phyloP scores from a whole-genome alignment of 1,140 invertebrate genomes.

The Aphelenchoides besseyi region DNA sequence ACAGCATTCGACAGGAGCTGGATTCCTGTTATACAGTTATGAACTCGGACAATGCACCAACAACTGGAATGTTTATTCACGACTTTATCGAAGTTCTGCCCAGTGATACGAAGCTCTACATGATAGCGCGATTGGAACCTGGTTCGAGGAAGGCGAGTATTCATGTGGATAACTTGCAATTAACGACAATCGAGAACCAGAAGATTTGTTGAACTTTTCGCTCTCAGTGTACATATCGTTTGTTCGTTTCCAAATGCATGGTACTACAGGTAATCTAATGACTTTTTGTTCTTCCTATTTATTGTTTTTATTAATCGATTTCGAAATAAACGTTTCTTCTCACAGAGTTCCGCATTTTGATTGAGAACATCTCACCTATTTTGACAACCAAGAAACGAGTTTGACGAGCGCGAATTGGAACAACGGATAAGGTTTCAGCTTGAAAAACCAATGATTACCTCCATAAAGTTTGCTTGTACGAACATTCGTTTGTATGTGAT shows the following conservation, averaged over 20 bases:
- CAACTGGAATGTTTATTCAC: constrained; percentile 36
- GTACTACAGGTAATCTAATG: not conserved
- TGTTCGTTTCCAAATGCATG: constrained; percentile 1
- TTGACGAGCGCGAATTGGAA: too few species aligned
- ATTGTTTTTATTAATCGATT: not conserved
- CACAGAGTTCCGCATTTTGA: too few species aligned
- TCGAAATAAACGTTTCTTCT: too few species aligned
- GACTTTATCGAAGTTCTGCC: constrained; percentile 55
- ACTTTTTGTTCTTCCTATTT: too few species aligned
- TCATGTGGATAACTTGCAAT: constrained; percentile 36
- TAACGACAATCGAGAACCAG: constrained; percentile 49
- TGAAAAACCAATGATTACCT: too few species aligned
- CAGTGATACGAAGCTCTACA: constrained; percentile 56
- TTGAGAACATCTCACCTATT: too few species aligned
- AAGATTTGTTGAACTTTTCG: constrained; percentile 34
- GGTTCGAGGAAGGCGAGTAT: constrained; percentile 45
- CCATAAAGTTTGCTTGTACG: too few species aligned
- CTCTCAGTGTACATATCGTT: constrained; percentile 9
- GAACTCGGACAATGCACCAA: constrained; percentile 24
- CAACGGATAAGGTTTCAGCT: too few species aligned
- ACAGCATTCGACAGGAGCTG: constrained; percentile 50
- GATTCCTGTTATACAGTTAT: constrained; percentile 31
- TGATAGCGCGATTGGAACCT: constrained; percentile 43
- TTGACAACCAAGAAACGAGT: too few species aligned
- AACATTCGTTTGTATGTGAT: too few species aligned